Evolutionary conservation across 37 sponge, comb jelly and placozoan species (phyloP), one percentile per base, ranked within the genome.

Genomic region (Tethya wilhelma): DNA sequence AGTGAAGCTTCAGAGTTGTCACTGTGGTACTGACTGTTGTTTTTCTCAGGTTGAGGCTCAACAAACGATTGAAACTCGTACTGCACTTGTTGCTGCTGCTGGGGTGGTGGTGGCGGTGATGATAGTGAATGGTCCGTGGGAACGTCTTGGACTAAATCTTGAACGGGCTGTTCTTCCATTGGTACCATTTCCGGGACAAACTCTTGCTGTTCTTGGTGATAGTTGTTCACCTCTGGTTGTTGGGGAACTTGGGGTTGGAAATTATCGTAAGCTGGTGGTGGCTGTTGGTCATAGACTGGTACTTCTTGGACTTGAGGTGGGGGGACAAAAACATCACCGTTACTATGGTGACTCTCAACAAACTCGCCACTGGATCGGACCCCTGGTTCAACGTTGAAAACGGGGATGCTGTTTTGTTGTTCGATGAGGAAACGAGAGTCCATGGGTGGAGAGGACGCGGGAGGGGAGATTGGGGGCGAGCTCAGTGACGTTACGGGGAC

Each of bases 401-500:
- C 26, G 59, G 59, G 59, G 23, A 28, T n/a, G 26, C 59, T 58
- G 23, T 28, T 9, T 3, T 9, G 2, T 9, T 58, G 59, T n/a
- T 3, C n/a, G n/a, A n/a, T n/a, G n/a, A n/a, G n/a, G n/a, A n/a
- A n/a, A n/a, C n/a, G n/a, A n/a, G n/a, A n/a, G n/a, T n/a, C n/a
- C n/a, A 28, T 59, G 28, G 29, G 19, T 38, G 70, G 80, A 32
- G 71, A 1, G 74, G 59, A 29, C 22, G 60, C 0, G 3, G n/a
- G 3, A 30, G 41, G 6, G 64, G 63, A 60, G 26, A 60, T 60
- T 22, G 41, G 40, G 17, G 41, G 42, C 63, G 74, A 32, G 36
- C 66, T 34, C 7, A 53, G 3, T 4, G 67, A 38, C 31, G 45
- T 30, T 22, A 42, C 22, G 17, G 88, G 88, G 0, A 81, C 63